Base-by-base conservation (phyloP, 2,113 vertebrate species). In the Psophia crepitans region DNA sequence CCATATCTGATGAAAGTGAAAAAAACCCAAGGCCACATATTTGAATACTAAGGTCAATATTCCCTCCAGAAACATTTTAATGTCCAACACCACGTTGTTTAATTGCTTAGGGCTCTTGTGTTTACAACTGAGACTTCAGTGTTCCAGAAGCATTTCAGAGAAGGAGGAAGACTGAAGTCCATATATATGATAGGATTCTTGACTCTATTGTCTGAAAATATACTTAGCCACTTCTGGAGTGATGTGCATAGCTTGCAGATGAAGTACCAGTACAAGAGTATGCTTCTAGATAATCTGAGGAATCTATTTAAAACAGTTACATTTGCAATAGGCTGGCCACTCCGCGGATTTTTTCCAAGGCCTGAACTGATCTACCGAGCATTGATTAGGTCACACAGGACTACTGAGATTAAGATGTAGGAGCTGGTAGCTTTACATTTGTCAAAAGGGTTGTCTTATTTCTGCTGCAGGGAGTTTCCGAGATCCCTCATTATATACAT, bases 401-500 rank as follows among this genome's bases (percentile, higher is more conserved):
- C 57, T 46, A 39, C 51, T 18, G 63, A 43, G n/a, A 26, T 57
- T 30, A 33, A 48, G 60, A 28, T 32, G n/a, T 10, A 63, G 53
- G 30, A 26, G 44, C 23, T 5, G 57, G 49, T 65, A 37, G 32
- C 43, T 69, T 74, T 69, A 37, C 43, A 12, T 44, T 63, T 92
- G 17, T 79, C 48, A 85, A 44, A 64, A 69, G 15, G 30, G 9
- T 89, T 95, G 16, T 74, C 15, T 85, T 93, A 20, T 91, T 90
- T 89, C 56, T 93, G 69, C 78, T 84, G 4, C 95, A 99, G 99
- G 97, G 41, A 96, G 96, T 41, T 99, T 99, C 97, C 97, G 65
- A 86, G 99, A 99, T 44, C 97, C 99, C 22, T 97, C 98, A 1
- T 96, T 99, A 11, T 99, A 99, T 63, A 98, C 98, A 28, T 97